Percentiles rank a stretch among this genome's conserved stretches.
Conservation (phyloP, 2,888 invertebrate species). For the Dryobota labecula region DNA sequence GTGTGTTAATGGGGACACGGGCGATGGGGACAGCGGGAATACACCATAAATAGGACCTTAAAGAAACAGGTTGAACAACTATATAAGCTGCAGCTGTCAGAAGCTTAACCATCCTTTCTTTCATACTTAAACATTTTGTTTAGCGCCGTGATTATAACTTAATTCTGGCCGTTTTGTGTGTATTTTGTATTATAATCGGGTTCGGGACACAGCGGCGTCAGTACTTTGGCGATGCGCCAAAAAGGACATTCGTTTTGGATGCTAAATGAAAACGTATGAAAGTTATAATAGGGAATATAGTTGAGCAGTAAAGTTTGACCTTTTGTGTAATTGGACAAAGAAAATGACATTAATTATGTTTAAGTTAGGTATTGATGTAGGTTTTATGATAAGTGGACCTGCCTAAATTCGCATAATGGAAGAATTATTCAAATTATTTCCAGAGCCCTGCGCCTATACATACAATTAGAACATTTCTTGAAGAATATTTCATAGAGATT, state of each 20-base stretch:
- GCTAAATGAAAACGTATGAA: conserved; percentile 65
- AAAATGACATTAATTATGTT: conserved; percentile 45
- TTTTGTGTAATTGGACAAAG: conserved; percentile 62
- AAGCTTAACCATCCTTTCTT: background rate
- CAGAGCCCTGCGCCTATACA: background rate
- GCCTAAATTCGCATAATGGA: conserved; percentile 4
- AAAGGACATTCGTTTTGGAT: conserved; percentile 60
- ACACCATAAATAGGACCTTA: too few species aligned
- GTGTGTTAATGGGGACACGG: too few species aligned
- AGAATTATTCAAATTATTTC: conserved; percentile 36
- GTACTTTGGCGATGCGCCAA: conserved; percentile 59
- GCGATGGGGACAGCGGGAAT: too few species aligned
- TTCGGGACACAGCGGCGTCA: conserved; percentile 64
- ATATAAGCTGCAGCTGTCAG: background rate
- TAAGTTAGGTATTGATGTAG: conserved; percentile 42
- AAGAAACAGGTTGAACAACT: too few species aligned
- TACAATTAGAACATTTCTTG: conserved; percentile 1
- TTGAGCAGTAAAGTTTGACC: conserved; percentile 45
- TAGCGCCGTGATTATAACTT: conserved; percentile 56
- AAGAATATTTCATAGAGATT: conserved; percentile 1
- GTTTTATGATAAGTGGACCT: conserved; percentile 37
- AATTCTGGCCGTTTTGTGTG: conserved; percentile 51
- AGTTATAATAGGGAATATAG: conserved; percentile 57
- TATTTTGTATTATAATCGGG: conserved; percentile 53
- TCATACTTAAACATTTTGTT: conserved; percentile 29